These are phyloP conservation scores for Gavialis gangeticus DNA, from an alignment of 2,113 vertebrate genomes.

Conservation along the genomic window DNA sequence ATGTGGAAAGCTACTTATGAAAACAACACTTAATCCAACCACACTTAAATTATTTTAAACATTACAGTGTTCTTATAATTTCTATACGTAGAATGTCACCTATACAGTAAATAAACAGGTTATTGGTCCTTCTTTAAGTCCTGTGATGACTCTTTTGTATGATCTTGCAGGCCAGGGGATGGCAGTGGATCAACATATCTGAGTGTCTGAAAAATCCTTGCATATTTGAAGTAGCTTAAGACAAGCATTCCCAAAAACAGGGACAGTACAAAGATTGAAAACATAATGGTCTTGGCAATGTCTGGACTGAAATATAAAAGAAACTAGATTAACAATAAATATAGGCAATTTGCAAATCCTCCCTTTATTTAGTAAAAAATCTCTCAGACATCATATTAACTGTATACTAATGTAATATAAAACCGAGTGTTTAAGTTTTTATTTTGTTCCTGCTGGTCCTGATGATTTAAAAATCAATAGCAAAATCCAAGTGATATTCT, in stretches of 20 bases:
- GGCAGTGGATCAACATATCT: neutral
- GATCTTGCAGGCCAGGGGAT: neutral
- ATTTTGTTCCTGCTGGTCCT: neutral
- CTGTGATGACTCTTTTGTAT: neutral
- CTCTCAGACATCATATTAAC: neutral
- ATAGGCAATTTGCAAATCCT: neutral
- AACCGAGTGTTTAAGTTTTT: neutral
- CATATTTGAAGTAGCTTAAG: constrained; percentile 60
- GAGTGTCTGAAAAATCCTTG: constrained; percentile 34
- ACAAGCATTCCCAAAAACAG: constrained; percentile 6
- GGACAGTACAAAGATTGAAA: constrained; percentile 4
- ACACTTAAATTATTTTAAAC: neutral
- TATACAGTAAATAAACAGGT: neutral
- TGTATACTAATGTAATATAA: neutral
- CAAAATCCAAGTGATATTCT: neutral
- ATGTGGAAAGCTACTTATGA: neutral
- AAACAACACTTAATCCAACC: neutral
- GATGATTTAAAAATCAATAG: neutral
- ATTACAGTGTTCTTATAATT: neutral
- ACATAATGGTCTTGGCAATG: neutral
- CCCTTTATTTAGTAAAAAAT: neutral
- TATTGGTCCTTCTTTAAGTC: neutral
- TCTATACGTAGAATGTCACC: neutral
- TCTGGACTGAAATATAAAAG: constrained; percentile 46
- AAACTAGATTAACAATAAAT: neutral